A percentile compares a stretch with the other conserved stretches of the same genome.
Conservation (phyloP, 2,888 invertebrate species). For the Eupithecia inturbata region DNA sequence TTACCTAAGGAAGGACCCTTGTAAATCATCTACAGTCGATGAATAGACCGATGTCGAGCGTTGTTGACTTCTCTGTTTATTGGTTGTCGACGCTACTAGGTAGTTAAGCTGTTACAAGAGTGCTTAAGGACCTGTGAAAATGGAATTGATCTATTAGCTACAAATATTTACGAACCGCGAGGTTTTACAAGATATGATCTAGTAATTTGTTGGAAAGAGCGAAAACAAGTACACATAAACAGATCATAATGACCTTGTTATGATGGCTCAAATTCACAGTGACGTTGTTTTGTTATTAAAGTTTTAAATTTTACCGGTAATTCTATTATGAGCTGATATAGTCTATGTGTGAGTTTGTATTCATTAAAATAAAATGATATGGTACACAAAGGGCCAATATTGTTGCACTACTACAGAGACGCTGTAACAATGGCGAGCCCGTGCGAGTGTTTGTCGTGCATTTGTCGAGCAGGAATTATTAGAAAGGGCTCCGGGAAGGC, state of each 20-base stretch:
- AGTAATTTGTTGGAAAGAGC: neutral
- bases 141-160: constrained; percentile 50
- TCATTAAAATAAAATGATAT: constrained; percentile 70
- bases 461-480: constrained; percentile 83
- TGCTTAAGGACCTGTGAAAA: constrained; percentile 59
- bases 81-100: constrained; percentile 78
- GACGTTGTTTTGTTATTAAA: neutral
- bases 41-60: constrained; percentile 76
- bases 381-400: constrained; percentile 70
- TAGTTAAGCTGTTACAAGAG: constrained; percentile 75
- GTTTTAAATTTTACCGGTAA: constrained; percentile 38
- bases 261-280: neutral
- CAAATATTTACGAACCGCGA: constrained; percentile 38
- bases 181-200: neutral
- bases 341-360: constrained; percentile 55
- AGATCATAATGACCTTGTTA: neutral
- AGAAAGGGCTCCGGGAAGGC: constrained; percentile 82
- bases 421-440: constrained; percentile 77
- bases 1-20: constrained; percentile 84
- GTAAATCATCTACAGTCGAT: constrained; percentile 81
- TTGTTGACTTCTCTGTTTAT: constrained; percentile 82
- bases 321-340: constrained; percentile 26
- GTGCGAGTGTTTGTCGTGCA: constrained; percentile 83
- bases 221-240: neutral
- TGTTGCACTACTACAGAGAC: constrained; percentile 78